Conservation (phyloP, 30 jellyfish, hydroid and myxozoan genomes). For the Haliclystus octoradiatus region DNA sequence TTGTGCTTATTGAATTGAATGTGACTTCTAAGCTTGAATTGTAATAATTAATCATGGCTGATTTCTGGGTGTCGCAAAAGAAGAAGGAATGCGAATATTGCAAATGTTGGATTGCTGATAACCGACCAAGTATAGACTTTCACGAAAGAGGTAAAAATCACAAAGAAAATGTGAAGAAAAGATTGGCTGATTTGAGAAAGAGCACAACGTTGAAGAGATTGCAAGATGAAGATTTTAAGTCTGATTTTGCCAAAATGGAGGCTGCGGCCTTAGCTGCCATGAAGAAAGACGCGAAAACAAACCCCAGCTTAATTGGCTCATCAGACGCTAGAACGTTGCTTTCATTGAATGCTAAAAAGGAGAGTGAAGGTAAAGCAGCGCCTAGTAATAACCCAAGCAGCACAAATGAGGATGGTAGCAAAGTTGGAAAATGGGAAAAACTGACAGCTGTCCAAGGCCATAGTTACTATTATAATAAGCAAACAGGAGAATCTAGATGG, state of each 20-base stretch:
- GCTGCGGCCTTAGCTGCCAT: slow-evolving; percentile 91
- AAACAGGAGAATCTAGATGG: slow-evolving; percentile 88
- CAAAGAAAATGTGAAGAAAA: slow-evolving; percentile 72
- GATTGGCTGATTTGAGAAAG: slow-evolving; percentile 74
- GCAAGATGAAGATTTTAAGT: slow-evolving; percentile 46
- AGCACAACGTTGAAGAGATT: slow-evolving; percentile 60
- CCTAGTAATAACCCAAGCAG: too few species aligned
- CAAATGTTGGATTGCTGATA: slow-evolving; percentile 97
- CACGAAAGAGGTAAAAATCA: slow-evolving; percentile 94
- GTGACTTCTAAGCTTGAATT: too few species aligned
- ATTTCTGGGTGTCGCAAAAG: slow-evolving; percentile 80
- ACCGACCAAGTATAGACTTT: slow-evolving; percentile 85
- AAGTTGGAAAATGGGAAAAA: too few species aligned
- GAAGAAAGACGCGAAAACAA: slow-evolving; percentile 46
- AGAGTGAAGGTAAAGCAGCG: too few species aligned
- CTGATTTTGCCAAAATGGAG: slow-evolving; percentile 69
- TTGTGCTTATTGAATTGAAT: too few species aligned
- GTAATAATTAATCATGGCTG: too few species aligned
- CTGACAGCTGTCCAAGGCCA: slow-evolving; percentile 81
- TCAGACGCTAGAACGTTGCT: slow-evolving; percentile 41
- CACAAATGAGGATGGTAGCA: too few species aligned
- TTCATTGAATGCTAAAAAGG: too few species aligned
- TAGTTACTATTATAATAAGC: slow-evolving; percentile 67
- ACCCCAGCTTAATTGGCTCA: slow-evolving; percentile 46
- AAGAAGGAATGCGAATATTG: slow-evolving; percentile 78